Percentiles rank a stretch among this genome's conserved stretches.
Evolutionary conservation across 2,888 invertebrate species (phyloP).

Genomic region (Ormyrus labotus): DNA sequence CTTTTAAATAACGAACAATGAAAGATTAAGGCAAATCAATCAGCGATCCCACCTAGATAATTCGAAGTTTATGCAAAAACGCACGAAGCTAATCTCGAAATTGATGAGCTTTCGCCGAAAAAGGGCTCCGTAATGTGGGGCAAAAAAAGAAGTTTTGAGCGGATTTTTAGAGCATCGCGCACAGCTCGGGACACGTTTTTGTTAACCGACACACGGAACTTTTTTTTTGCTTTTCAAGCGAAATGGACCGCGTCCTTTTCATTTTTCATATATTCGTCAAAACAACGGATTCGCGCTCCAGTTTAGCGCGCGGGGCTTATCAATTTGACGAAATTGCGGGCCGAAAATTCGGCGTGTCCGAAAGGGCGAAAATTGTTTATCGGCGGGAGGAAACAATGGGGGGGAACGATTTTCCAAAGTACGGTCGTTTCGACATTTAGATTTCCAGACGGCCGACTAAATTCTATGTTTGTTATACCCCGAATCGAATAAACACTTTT

Average conservation of each 20-base stretch:
- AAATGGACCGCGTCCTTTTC: not conserved
- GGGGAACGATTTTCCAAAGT: no score
- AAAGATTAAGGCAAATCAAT: not conserved
- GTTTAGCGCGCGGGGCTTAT: not conserved
- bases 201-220: not conserved
- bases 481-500: constrained; percentile 48
- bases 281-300: not conserved
- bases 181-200: not conserved
- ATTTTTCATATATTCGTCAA: not conserved
- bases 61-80: not conserved
- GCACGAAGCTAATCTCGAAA: not conserved
- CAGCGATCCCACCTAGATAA: not conserved
- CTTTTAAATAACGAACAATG: not conserved
- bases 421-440: not conserved
- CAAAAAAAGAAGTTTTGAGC: no score
- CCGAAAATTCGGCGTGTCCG: no score
- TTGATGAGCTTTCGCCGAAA: not conserved
- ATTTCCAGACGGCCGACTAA: not conserved
- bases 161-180: no score
- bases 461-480: not conserved
- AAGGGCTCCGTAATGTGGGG: not conserved
- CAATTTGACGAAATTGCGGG: no score
- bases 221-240: not conserved
- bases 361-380: no score
- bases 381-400: no score